Evolutionary conservation across 2,113 vertebrate genomes (phyloP).

Genomic region (Gopherus evgoodei): DNA sequence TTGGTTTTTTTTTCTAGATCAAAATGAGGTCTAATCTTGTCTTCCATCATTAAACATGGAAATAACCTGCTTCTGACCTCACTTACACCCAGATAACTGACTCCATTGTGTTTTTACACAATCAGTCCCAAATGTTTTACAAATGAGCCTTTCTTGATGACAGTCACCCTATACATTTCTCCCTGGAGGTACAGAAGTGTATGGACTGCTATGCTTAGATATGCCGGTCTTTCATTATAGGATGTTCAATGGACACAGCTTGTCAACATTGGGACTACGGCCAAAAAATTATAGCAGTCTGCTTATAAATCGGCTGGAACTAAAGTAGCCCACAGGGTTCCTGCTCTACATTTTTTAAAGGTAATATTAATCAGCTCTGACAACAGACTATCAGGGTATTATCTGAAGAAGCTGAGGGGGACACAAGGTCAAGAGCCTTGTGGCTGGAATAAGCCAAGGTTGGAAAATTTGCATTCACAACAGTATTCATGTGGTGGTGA

Average conservation of each 20-base stretch:
- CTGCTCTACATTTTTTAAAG: neutral
- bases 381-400: neutral
- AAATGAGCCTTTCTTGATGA: neutral
- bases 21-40: neutral
- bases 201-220: neutral
- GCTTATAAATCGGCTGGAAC: neutral
- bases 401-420: neutral
- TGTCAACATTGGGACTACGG: neutral
- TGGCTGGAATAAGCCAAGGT: neutral
- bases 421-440: neutral
- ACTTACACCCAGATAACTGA: neutral
- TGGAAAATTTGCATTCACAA: neutral
- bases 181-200: neutral
- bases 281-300: neutral
- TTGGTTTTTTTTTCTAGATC: neutral
- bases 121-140: neutral
- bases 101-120: neutral
- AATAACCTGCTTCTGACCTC: neutral
- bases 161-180: neutral
- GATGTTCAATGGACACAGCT: neutral
- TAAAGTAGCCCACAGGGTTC: neutral
- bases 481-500: neutral
- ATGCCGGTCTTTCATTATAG: neutral
- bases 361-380: conserved; percentile 23
- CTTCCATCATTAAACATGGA: neutral